Evolutionary conservation across 2,797 vertebrate species (phyloP), one percentile per base, ranked within the genome.

Genomic region (Hephaestus fuliginosus): DNA sequence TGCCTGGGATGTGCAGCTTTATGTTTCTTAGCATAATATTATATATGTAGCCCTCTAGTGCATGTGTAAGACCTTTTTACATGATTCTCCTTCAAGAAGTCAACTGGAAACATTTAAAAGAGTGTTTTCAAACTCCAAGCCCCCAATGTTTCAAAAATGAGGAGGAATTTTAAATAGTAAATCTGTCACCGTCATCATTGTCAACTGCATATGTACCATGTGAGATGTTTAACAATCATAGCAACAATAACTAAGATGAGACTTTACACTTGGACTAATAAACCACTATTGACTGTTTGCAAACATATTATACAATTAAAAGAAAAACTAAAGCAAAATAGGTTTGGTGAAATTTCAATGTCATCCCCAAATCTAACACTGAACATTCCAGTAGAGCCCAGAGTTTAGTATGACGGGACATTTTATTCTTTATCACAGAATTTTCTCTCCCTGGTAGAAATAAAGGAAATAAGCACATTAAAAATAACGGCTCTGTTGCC

Each of bases 401-500:
- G 6, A 33, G 6, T 62, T 20, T 55, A 13, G 9, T n/a, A 5
- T 46, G 6, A 61, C 10, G 18, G 18, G 30, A 10, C 6, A 39
- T 52, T 48, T 55, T 69, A 12, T 15, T 2, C 25, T 53, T 17
- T 17, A 57, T 67, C 22, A n/a, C 20, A 53, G 13, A 33, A 7
- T 63, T 48, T 5, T 5, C 20, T 14, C 7, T 22, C 11, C 12
- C 5, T 20, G 44, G 7, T 51, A 41, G 33, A 67, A 77, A 61
- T 49, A 61, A 43, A n/a, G 3, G 69, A 36, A 70, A 61, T 74
- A 48, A 73, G 20, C 12, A 71, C 41, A 48, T 46, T 30, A 44
- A 65, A 64, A 39, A 70, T 66, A 70, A 41, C 58, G 3, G 12
- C 2, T 57, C n/a, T 72, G 22, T 73, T 78, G 25, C 71, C 36